phyloP scores from a whole-genome alignment of 2,797 vertebrate genomes.

The Petrocephalus schoutedeni region DNA sequence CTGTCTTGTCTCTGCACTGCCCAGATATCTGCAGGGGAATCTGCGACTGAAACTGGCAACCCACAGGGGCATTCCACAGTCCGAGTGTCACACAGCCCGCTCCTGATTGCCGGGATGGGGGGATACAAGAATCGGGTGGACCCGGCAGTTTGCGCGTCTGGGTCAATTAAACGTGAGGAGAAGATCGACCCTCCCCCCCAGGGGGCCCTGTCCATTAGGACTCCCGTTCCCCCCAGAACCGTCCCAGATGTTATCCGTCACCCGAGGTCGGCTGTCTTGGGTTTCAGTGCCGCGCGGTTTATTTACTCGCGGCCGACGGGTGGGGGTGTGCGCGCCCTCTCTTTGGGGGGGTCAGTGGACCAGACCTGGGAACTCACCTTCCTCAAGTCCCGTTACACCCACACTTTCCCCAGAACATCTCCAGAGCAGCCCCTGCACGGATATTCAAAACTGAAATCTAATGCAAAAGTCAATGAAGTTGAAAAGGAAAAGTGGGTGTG shows the following conservation, averaged over 20 bases:
- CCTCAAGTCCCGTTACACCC: neutral
- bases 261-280: neutral
- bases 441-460: neutral
- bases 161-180: conserved; percentile 16
- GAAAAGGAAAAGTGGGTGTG: neutral
- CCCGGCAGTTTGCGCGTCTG: neutral
- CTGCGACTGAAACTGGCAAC: neutral
- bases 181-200: neutral
- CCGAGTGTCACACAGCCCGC: neutral
- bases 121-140: neutral
- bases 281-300: neutral
- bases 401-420: neutral
- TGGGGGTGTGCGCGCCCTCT: neutral
- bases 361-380: neutral
- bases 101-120: neutral
- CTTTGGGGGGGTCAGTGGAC: neutral
- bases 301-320: neutral
- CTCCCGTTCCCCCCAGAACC: conserved; percentile 6
- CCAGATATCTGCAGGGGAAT: neutral
- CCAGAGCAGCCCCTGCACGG: neutral
- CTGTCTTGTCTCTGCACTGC: neutral
- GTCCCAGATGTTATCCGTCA: conserved; percentile 16
- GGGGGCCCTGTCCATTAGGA: neutral
- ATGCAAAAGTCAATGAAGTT: neutral
- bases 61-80: neutral